Evolutionary conservation across 2,113 vertebrate genomes (phyloP).

Genomic region (Aegypius monachus): DNA sequence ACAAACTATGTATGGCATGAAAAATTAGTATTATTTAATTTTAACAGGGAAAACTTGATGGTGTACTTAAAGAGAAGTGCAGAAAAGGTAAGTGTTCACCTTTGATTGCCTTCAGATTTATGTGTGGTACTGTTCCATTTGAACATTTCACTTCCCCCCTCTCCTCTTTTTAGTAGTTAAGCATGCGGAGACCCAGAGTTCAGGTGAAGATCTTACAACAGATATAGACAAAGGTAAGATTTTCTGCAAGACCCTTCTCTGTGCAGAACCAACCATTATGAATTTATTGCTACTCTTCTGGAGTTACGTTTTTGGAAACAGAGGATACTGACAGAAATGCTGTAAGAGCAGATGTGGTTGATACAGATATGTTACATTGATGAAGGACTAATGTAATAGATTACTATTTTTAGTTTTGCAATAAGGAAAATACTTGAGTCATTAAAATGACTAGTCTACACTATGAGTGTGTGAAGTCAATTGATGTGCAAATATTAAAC

Average conservation of each 20-base stretch:
- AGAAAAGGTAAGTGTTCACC: constrained; percentile 77
- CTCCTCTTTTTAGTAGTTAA: constrained; percentile 69
- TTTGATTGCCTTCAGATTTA: background rate
- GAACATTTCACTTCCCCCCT: background rate
- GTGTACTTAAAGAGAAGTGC: constrained; percentile 65
- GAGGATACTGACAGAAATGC: background rate
- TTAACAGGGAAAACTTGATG: constrained; percentile 78
- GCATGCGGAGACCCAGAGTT: constrained; percentile 79
- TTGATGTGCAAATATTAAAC: background rate
- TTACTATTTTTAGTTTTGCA: background rate
- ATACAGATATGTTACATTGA: background rate
- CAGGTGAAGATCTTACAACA: constrained; percentile 53
- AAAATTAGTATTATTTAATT: background rate
- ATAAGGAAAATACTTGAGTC: background rate
- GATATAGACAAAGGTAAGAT: constrained; percentile 87
- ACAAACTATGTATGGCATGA: background rate
- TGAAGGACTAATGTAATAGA: background rate
- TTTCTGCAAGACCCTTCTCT: background rate
- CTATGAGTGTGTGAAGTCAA: background rate
- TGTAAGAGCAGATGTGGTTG: background rate
- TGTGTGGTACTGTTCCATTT: background rate
- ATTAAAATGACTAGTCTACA: background rate
- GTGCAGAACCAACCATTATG: background rate
- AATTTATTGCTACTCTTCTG: background rate
- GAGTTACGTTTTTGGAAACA: background rate